phyloP scores from a whole-genome alignment of 2,888 invertebrate genomes.

The Ryuthela nishihirai region DNA sequence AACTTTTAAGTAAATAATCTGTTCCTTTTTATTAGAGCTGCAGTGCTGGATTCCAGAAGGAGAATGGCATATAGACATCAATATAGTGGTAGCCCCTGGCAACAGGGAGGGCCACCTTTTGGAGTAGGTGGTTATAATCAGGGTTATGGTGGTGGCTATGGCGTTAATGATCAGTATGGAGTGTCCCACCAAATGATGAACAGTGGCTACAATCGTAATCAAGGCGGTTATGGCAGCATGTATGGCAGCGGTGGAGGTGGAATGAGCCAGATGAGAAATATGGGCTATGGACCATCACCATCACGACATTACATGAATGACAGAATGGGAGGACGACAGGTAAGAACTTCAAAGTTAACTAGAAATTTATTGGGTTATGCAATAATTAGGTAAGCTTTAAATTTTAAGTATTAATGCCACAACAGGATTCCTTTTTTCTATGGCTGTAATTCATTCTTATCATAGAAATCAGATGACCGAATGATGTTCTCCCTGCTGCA shows the following conservation, averaged over 20 bases:
- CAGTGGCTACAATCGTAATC: slow-evolving; percentile 24
- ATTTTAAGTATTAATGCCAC: no score
- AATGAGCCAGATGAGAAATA: slow-evolving; percentile 26
- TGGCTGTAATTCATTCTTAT: no score
- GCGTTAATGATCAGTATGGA: slow-evolving; percentile 21
- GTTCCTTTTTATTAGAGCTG: no score
- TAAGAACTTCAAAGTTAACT: neutral
- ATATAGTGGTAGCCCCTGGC: slow-evolving; percentile 36
- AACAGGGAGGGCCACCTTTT: slow-evolving; percentile 34
- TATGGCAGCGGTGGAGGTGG: slow-evolving; percentile 14
- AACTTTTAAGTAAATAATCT: no score
- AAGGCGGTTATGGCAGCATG: slow-evolving; percentile 9
- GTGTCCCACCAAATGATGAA: slow-evolving; percentile 30
- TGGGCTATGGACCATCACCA: slow-evolving; percentile 25
- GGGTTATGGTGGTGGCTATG: slow-evolving; percentile 24
- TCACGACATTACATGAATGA: slow-evolving; percentile 27
- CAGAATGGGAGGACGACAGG: slow-evolving; percentile 21
- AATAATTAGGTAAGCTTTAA: no score
- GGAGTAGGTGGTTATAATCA: slow-evolving; percentile 29
- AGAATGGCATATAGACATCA: slow-evolving; percentile 32
- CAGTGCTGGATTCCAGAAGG: no score
- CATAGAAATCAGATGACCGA: no score
- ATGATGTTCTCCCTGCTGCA: no score
- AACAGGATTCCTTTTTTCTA: no score
- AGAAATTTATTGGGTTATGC: no score